These are phyloP conservation scores for Drosophila mercatorum DNA, from an alignment of 2,888 invertebrate species.

Conservation along the genomic window DNA sequence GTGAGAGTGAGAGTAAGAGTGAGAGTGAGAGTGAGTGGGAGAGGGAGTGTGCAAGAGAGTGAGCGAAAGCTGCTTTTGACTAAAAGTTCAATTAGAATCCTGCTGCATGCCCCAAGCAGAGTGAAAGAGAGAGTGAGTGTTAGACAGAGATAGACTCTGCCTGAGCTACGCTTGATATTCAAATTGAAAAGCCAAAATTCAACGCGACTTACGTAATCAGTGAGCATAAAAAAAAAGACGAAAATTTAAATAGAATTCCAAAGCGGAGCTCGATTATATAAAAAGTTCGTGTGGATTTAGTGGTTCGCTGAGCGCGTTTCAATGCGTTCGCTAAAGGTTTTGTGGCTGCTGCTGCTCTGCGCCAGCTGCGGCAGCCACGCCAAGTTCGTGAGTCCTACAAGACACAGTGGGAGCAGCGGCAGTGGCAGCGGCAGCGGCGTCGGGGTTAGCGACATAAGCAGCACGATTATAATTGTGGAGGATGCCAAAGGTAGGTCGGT, in stretches of 20 bases:
- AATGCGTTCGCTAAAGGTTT: constrained; percentile 42
- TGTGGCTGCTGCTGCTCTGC: constrained; percentile 23
- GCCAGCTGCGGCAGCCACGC: constrained; percentile 36
- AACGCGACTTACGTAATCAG: constrained; percentile 76
- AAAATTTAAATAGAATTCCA: constrained; percentile 21
- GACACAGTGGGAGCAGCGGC: constrained; percentile 49
- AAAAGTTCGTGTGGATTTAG: constrained; percentile 23
- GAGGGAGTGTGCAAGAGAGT: neutral
- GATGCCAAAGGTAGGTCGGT: constrained; percentile 85
- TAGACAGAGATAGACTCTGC: neutral
- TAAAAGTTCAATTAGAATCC: constrained; percentile 1
- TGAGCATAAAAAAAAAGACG: constrained; percentile 30
- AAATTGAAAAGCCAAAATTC: constrained; percentile 34
- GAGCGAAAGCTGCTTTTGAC: neutral
- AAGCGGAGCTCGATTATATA: constrained; percentile 34
- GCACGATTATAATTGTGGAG: constrained; percentile 85
- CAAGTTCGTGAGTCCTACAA: constrained; percentile 71
- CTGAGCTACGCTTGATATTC: constrained; percentile 61
- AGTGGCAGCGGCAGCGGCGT: constrained; percentile 41
- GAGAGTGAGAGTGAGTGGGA: neutral
- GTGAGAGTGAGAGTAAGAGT: neutral
- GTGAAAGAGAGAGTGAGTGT: neutral
- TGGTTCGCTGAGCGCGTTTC: constrained; percentile 45
- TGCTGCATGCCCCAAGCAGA: neutral
- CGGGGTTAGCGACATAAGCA: constrained; percentile 66